Conservation (phyloP, 1,140 invertebrate species). For the Meteorus sp. region DNA sequence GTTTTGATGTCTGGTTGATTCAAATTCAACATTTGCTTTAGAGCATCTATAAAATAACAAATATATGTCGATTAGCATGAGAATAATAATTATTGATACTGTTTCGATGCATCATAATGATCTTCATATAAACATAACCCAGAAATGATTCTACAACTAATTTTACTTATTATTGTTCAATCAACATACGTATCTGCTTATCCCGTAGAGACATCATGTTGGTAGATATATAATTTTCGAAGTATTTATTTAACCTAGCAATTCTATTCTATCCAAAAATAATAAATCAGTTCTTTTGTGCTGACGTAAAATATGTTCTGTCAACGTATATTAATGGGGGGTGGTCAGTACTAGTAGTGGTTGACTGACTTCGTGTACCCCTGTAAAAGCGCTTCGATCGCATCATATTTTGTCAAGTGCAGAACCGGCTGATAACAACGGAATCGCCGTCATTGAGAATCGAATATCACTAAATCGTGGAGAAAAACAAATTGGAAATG, state of each 20-base stretch:
- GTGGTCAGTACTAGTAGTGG: too few relatives aligned
- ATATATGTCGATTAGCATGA: not conserved
- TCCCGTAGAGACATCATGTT: conserved; percentile 71
- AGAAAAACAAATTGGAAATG: too few relatives aligned
- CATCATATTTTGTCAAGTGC: too few relatives aligned
- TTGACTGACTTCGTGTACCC: too few relatives aligned
- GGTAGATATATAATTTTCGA: conserved; percentile 9
- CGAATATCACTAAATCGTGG: too few relatives aligned
- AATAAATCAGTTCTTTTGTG: not conserved
- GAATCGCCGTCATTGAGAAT: too few relatives aligned
- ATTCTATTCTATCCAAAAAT: not conserved
- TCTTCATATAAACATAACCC: conserved; percentile 25
- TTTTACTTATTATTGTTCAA: conserved; percentile 8
- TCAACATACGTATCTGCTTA: conserved; percentile 62
- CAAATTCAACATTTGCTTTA: conserved; percentile 93
- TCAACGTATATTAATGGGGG: not conserved
- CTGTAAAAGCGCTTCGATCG: too few relatives aligned
- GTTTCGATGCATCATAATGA: too few relatives aligned
- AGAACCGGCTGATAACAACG: too few relatives aligned
- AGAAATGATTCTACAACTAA: conserved; percentile 21
- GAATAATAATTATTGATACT: conserved; percentile 11
- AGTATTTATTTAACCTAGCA: not conserved
- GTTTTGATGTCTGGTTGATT: conserved; percentile 79
- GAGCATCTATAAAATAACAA: conserved; percentile 66
- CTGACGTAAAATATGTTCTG: conserved; percentile 12